These are phyloP conservation scores for Drosophila trapezifrons DNA, from an alignment of 1,140 invertebrate genomes.

Conservation along the genomic window DNA sequence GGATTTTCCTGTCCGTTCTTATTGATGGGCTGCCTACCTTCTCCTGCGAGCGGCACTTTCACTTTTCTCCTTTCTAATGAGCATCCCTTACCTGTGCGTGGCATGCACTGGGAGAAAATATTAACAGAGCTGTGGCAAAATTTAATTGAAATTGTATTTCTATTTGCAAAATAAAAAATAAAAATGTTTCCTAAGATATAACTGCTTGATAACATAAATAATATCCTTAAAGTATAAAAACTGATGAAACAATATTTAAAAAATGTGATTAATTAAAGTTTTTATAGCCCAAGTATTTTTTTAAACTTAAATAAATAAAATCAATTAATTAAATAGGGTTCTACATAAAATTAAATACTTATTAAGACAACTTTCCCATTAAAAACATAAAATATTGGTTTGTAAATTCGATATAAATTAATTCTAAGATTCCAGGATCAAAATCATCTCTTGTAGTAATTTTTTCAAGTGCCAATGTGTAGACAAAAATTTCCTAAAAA, in stretches of 20 bases:
- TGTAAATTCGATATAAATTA: background rate
- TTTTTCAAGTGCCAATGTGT: background rate
- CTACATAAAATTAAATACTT: background rate
- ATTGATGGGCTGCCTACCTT: conserved; percentile 43
- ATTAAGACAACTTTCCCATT: background rate
- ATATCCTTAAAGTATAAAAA: background rate
- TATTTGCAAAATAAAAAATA: no score
- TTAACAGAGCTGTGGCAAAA: background rate
- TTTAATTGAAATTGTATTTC: no score
- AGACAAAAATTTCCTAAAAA: background rate
- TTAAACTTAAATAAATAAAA: background rate
- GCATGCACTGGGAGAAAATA: background rate
- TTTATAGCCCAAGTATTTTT: no score
- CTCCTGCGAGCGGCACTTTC: conserved; percentile 61
- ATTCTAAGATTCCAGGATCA: background rate
- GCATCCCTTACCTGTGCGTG: conserved; percentile 50
- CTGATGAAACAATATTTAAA: background rate
- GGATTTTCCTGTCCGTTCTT: conserved; percentile 9
- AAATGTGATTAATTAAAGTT: background rate
- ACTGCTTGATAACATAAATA: no score
- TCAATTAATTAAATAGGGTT: background rate
- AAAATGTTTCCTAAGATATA: background rate
- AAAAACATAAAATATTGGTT: background rate
- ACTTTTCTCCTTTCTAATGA: conserved; percentile 58
- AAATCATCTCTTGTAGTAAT: no score